Base-by-base conservation (phyloP, 2,888 invertebrate genomes). In the Theodoxus fluviatilis region DNA sequence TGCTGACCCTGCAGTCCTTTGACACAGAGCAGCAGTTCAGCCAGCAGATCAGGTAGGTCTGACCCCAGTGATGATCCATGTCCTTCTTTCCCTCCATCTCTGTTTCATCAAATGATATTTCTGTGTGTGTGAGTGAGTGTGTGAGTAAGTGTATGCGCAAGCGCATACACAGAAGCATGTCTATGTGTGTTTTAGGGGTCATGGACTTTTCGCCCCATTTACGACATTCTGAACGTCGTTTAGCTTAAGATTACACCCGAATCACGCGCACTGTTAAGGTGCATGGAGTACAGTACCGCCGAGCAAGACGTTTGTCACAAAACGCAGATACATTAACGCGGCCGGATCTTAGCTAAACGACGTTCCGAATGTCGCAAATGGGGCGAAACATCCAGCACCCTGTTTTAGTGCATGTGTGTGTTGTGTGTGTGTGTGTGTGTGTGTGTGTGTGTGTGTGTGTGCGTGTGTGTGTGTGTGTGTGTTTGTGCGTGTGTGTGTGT, bases 21-120 rank as follows among this genome's bases (percentile, higher is more conserved):
- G 81, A 81, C 68, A 83, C 84, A 49, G 83, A 84, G 64, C 83
- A 84, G 63, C 81, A 83, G 74, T 84, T 84, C 73, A 71, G 74
- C 59, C 75, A 77, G 63, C 70, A 74, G 63, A 68, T 82, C 59
- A 78, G 74, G 81, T 82, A 68, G 49, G 73, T 57, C 7, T 52
- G 22, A 2, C 7, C 3, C 6, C 68, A 55, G 7, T 59, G 0
- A 28, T 1, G 18, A 4, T 28, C 25, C 31, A 31, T 4, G 25
- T 25, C 22, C 25, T 18, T 7, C 0, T 31, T 7, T 28, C 28
- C 1, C 3, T 1, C 1, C 12, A 2, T 1, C 3, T 15, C 1
- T 1, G 1, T 2, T 55, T 22, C 1, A 1, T 1, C 3, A 1
- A n/a, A 1, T 1, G 1, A 15, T n/a, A 1, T 22, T 55, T 2